These are phyloP conservation scores for Noturus placidus DNA, from an alignment of 2,113 vertebrate genomes.

Conservation along the genomic window DNA sequence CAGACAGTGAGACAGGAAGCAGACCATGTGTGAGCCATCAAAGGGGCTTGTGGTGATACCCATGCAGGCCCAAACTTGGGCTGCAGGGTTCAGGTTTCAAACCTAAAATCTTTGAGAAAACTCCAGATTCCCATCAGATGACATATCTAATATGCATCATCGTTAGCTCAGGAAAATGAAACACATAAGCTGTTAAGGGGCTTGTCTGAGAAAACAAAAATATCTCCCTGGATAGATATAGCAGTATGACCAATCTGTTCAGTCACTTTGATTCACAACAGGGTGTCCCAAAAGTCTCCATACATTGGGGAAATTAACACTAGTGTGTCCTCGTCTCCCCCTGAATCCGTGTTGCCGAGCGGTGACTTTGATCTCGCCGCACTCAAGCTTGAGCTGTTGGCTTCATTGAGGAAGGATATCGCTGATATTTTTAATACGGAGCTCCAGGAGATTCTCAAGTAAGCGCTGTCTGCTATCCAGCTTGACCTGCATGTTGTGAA, in stretches of 20 bases:
- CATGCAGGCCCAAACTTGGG: slow-evolving; percentile 20
- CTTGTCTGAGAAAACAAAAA: slow-evolving; percentile 28
- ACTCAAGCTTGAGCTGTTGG: no score
- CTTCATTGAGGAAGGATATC: no score
- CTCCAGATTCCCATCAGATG: slow-evolving; percentile 47
- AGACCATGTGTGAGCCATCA: slow-evolving; percentile 51
- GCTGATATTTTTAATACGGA: no score
- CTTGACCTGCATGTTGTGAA: no score
- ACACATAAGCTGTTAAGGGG: slow-evolving; percentile 30
- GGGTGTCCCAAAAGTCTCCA: no score
- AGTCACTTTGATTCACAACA: neutral
- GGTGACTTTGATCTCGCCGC: no score
- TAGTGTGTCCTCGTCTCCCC: no score
- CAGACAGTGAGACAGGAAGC: slow-evolving; percentile 52
- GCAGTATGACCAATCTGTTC: neutral
- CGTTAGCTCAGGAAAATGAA: slow-evolving; percentile 38
- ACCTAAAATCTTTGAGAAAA: slow-evolving; percentile 47
- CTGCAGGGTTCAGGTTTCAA: slow-evolving; percentile 44
- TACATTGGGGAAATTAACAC: no score
- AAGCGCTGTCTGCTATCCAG: no score
- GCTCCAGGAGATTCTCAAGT: no score
- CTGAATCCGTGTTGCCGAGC: no score
- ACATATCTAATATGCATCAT: slow-evolving; percentile 45
- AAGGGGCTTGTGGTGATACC: slow-evolving; percentile 46
- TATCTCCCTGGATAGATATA: slow-evolving; percentile 7